These are phyloP conservation scores for Montipora sp. DNA, from an alignment of 64 coral and sea anemone species.

Conservation along the genomic window DNA sequence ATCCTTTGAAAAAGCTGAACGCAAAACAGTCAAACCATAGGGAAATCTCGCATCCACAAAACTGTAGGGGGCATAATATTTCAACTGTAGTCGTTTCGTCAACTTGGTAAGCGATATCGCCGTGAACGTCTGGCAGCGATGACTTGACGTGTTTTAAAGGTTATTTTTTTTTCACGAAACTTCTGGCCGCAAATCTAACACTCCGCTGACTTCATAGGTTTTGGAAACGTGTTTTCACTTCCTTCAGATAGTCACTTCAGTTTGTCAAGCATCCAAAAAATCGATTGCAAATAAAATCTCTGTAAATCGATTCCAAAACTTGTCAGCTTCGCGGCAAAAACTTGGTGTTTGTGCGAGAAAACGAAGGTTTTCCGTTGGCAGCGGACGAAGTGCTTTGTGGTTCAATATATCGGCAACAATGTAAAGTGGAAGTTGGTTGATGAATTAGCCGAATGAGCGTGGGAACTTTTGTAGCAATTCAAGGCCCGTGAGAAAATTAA, in stretches of 20 bases:
- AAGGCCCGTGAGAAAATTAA: constrained; percentile 98
- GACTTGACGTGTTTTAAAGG: neutral
- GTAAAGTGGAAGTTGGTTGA: constrained; percentile 73
- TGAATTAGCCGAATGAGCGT: constrained; percentile 79
- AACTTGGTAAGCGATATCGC: constrained; percentile 17
- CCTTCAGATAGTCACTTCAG: neutral
- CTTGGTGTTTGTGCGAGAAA: neutral
- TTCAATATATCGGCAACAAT: constrained; percentile 86
- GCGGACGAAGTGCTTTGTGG: constrained; percentile 53
- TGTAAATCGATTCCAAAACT: neutral
- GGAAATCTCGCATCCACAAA: constrained; percentile 38
- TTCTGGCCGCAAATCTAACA: constrained; percentile 4
- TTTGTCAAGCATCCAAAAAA: neutral
- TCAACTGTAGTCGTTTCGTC: constrained; percentile 4
- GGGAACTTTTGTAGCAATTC: constrained; percentile 97
- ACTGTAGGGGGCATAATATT: constrained; percentile 47
- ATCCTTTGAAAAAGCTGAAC: neutral
- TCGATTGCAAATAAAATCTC: constrained; percentile 24
- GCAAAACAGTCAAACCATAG: constrained; percentile 5
- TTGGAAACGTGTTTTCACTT: constrained; percentile 14
- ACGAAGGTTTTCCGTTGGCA: constrained; percentile 9
- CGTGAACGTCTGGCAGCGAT: neutral
- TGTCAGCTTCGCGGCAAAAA: neutral
- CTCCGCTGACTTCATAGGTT: constrained; percentile 10
- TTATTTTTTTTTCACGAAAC: neutral